phyloP scores from a whole-genome alignment of 2,888 invertebrate species.

The Rhorus exstirpatorius region DNA sequence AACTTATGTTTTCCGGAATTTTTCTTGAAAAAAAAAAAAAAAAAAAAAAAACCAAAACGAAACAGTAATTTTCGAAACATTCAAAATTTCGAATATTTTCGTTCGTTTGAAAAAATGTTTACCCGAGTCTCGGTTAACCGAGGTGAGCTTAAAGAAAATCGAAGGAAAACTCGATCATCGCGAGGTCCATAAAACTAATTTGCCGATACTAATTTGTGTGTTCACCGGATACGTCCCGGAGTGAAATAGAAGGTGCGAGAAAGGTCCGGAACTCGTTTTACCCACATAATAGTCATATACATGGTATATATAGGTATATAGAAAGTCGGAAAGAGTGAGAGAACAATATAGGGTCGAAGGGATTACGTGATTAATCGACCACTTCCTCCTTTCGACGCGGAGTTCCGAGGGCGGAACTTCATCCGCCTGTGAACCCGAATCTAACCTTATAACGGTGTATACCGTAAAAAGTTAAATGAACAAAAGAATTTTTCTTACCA shows the following conservation, averaged over 20 bases:
- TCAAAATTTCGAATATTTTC: too few species aligned
- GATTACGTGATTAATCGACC: conserved; percentile 63
- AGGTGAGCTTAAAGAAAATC: background rate
- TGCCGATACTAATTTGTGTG: conserved; percentile 14
- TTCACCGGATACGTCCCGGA: background rate
- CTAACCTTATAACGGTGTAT: conserved; percentile 13
- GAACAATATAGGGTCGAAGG: conserved; percentile 43
- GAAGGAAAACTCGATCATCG: conserved; percentile 39
- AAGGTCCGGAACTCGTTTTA: conserved; percentile 52
- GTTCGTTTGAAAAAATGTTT: background rate
- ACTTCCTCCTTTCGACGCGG: conserved; percentile 58
- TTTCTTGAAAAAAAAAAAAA: too few species aligned
- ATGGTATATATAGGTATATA: background rate
- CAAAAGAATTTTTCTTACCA: conserved; percentile 3
- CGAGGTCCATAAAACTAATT: conserved; percentile 33
- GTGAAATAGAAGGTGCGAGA: conserved; percentile 52
- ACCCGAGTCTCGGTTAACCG: background rate
- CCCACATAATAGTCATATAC: conserved; percentile 9
- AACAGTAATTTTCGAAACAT: too few species aligned
- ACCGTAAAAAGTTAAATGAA: conserved; percentile 1
- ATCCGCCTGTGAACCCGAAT: conserved; percentile 51
- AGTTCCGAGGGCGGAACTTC: conserved; percentile 53
- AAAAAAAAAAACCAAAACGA: too few species aligned
- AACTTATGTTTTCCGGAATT: too few species aligned
- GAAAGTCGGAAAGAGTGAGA: background rate